A percentile compares a stretch with the other conserved stretches of the same genome.
Evolutionary conservation across 2,113 vertebrate genomes (phyloP).

Genomic region (Naja naja): DNA sequence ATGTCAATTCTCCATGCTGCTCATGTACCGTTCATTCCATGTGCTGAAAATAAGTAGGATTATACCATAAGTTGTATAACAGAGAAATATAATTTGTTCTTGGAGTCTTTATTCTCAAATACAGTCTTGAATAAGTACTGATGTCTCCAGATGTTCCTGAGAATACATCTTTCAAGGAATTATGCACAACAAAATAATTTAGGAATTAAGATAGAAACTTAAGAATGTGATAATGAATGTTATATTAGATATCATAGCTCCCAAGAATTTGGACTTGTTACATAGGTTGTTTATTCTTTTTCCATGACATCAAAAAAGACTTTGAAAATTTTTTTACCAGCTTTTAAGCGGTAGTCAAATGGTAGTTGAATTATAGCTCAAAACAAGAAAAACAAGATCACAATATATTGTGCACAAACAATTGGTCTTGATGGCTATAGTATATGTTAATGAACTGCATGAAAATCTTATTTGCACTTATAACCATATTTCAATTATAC

Average conservation of each 20-base stretch:
- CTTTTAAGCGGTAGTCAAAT: background rate
- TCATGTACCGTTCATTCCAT: background rate
- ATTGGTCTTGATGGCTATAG: background rate
- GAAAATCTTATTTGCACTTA: constrained; percentile 57
- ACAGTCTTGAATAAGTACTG: background rate
- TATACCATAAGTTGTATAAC: background rate
- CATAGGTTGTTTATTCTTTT: background rate
- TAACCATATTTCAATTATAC: constrained; percentile 54
- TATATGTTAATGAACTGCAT: constrained; percentile 52
- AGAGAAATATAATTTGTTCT: background rate
- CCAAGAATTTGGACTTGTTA: background rate
- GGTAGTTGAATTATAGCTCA: background rate
- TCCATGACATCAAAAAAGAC: background rate
- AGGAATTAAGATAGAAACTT: background rate
- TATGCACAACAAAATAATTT: constrained; percentile 20
- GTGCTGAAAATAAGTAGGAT: background rate
- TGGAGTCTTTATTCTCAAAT: background rate
- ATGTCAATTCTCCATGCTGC: background rate
- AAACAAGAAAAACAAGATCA: background rate
- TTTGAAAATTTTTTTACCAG: background rate
- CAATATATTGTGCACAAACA: background rate
- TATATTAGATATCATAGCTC: constrained; percentile 14
- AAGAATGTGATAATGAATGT: constrained; percentile 4
- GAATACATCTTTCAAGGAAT: background rate
- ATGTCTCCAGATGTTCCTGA: background rate